Percentiles rank a stretch among this genome's conserved stretches.
phyloP scores from a whole-genome alignment of 2,797 vertebrate species.

The Acipenser transmontanus region DNA sequence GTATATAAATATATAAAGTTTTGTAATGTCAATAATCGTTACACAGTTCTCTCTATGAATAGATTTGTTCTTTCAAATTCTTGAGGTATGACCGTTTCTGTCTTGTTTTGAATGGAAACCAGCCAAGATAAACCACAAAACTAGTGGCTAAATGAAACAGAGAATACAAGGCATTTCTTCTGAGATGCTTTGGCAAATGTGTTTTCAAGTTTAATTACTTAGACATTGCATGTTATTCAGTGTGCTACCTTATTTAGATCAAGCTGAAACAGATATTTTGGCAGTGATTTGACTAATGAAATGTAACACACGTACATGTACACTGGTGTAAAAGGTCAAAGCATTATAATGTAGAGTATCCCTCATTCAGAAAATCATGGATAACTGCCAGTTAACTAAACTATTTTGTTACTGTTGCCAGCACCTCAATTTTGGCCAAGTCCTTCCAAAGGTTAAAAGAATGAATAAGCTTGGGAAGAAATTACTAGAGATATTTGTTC shows the following conservation, averaged over 20 bases:
- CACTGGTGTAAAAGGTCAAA: slow-evolving; percentile 20
- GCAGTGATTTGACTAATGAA: background rate
- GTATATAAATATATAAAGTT: slow-evolving; percentile 5
- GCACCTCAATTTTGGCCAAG: slow-evolving; percentile 25
- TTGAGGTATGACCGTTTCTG: slow-evolving; percentile 46
- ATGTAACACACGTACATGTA: background rate
- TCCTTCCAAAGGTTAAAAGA: slow-evolving; percentile 26
- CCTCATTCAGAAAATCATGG: slow-evolving; percentile 38
- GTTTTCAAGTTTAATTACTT: slow-evolving; percentile 25
- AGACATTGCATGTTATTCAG: slow-evolving; percentile 15
- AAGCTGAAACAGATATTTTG: slow-evolving; percentile 2
- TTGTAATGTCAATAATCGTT: slow-evolving; percentile 32
- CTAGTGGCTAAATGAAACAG: slow-evolving; percentile 30
- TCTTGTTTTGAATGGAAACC: slow-evolving; percentile 34
- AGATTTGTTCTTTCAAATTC: slow-evolving; percentile 51
- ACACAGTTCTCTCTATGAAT: slow-evolving; percentile 48
- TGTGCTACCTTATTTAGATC: background rate
- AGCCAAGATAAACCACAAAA: slow-evolving; percentile 43
- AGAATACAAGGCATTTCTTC: slow-evolving; percentile 23
- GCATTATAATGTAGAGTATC: slow-evolving; percentile 26
- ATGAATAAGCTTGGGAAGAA: slow-evolving; percentile 25
- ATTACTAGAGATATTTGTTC: slow-evolving; percentile 18
- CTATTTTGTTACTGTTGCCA: slow-evolving; percentile 39
- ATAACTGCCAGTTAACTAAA: slow-evolving; percentile 27
- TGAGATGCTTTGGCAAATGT: slow-evolving; percentile 31